Evolutionary conservation across 35 echinoderm and acorn worm species (phyloP).

Genomic region (Heliocidaris tuberculata): DNA sequence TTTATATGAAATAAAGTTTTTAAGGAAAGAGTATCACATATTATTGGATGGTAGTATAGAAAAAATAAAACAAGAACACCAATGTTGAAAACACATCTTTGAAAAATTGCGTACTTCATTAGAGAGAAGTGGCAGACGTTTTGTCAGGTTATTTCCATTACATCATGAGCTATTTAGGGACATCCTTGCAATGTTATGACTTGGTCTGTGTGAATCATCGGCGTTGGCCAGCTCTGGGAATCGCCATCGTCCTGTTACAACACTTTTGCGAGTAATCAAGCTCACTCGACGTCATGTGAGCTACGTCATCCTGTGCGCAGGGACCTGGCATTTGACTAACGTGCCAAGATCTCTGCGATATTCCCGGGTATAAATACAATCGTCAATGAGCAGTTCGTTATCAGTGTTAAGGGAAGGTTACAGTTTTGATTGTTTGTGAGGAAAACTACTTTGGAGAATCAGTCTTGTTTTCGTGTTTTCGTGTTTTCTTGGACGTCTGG

Average conservation of each 20-base stretch:
- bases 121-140: neutral
- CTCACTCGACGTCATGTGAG: neutral
- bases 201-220: neutral
- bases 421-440: neutral
- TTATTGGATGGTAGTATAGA: too few relatives aligned
- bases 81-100: too few relatives aligned
- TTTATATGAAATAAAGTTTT: too few relatives aligned
- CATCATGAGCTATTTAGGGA: neutral
- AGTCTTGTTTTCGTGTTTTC: neutral
- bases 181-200: neutral
- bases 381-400: neutral
- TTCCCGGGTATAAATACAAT: neutral
- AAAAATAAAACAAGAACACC: too few relatives aligned
- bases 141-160: neutral
- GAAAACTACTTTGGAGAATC: neutral
- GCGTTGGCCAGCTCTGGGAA: neutral
- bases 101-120: too few relatives aligned
- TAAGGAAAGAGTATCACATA: too few relatives aligned
- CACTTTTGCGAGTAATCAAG: neutral
- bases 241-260: neutral
- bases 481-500: neutral
- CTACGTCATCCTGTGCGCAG: neutral
- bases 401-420: neutral
- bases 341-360: neutral
- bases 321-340: neutral